These are phyloP conservation scores for Hemiscyllium ocellatum DNA, from an alignment of 2,113 vertebrate species.

Conservation along the genomic window DNA sequence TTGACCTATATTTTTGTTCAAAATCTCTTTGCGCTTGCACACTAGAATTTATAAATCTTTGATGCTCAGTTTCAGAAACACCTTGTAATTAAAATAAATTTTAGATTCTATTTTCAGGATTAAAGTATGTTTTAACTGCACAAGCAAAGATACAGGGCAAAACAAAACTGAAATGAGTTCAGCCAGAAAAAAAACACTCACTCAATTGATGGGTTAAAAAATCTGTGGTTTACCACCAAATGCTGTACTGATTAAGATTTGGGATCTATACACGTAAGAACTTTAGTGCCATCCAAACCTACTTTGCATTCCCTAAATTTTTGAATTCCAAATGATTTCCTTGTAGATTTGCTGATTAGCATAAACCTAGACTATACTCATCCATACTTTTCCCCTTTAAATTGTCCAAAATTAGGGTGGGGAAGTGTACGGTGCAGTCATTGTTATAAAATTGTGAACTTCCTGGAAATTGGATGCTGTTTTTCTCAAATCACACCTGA, in stretches of 20 bases:
- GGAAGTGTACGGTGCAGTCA: neutral
- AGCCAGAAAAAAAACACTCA: neutral
- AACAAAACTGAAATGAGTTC: neutral
- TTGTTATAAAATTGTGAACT: neutral
- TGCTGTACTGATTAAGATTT: neutral
- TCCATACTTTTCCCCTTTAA: neutral
- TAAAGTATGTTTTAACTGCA: neutral
- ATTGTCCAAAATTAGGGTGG: neutral
- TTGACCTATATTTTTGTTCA: neutral
- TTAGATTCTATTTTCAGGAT: neutral
- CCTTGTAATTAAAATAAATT: neutral
- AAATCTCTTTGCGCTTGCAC: neutral
- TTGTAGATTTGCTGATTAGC: neutral
- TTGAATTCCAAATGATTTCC: neutral
- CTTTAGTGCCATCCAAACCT: neutral
- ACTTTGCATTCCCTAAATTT: neutral
- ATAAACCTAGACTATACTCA: neutral
- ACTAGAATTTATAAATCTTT: neutral
- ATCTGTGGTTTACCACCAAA: neutral
- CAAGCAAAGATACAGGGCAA: neutral
- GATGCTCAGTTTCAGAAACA: neutral
- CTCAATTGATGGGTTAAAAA: neutral
- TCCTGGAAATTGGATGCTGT: neutral
- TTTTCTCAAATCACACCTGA: neutral
- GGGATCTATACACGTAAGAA: neutral